Percentiles rank a stretch among this genome's conserved stretches.
These are phyloP conservation scores for Embidobia sp. DNA, from an alignment of 2,888 invertebrate species.

Conservation along the genomic window DNA sequence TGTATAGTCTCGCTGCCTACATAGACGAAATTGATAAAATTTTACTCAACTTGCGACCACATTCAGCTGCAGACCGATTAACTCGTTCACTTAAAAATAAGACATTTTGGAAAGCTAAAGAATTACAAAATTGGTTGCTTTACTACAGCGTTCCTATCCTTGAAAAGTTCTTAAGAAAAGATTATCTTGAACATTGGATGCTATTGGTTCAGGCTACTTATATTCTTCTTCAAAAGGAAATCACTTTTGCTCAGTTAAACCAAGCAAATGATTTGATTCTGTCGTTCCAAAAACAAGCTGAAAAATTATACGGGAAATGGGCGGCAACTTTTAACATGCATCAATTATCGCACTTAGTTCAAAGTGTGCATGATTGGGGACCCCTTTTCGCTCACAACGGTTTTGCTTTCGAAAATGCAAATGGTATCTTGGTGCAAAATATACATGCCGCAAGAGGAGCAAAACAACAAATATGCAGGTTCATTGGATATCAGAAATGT, in stretches of 20 bases:
- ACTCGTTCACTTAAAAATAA: no score
- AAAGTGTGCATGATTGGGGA: constrained; percentile 2
- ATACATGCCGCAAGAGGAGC: background rate
- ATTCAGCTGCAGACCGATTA: no score
- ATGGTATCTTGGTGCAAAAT: background rate
- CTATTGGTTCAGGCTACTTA: no score
- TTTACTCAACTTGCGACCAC: no score
- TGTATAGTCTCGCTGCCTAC: no score
- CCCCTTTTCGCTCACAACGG: background rate
- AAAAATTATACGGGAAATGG: constrained; percentile 6
- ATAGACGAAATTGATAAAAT: no score
- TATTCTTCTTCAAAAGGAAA: background rate
- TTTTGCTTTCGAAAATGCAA: background rate
- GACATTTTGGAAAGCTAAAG: no score
- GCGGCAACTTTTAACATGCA: background rate
- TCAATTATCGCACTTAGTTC: background rate
- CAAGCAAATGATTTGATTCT: constrained; percentile 1
- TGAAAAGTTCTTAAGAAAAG: no score
- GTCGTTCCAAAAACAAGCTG: background rate
- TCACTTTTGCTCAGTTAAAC: background rate
- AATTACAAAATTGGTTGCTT: no score
- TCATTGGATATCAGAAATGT: background rate
- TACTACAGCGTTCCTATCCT: no score
- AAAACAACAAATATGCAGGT: background rate
- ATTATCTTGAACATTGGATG: no score